Conservation (phyloP, 1,140 invertebrate species). For the Vanessa tameamea region DNA sequence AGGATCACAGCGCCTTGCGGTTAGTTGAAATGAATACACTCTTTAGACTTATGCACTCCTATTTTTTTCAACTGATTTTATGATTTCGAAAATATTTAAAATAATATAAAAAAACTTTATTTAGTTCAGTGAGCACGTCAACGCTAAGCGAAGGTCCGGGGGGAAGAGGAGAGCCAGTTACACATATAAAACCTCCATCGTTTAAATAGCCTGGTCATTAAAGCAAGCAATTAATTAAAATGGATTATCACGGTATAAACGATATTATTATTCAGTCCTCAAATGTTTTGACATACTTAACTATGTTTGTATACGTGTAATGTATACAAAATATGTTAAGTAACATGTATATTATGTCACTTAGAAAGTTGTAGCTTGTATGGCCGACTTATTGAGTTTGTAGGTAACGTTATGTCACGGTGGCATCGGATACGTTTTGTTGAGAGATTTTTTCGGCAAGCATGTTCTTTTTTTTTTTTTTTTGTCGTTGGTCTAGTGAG, state of each 20-base stretch:
- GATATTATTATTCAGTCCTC: conserved; percentile 3
- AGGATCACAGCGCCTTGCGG: conserved; percentile 1
- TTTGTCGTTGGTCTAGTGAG: neutral
- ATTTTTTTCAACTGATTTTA: conserved; percentile 2
- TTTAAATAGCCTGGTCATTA: too few species aligned
- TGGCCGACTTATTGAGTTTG: conserved; percentile 32
- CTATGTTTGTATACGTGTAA: conserved; percentile 40
- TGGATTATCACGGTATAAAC: neutral
- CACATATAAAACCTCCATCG: too few species aligned
- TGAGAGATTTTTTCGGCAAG: neutral
- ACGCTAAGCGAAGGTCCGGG: conserved; percentile 4
- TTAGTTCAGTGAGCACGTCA: neutral
- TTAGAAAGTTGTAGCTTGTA: conserved; percentile 39
- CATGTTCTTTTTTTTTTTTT: neutral
- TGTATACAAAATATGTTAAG: conserved; percentile 33
- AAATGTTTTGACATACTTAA: conserved; percentile 28
- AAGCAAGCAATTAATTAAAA: neutral
- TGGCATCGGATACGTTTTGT: neutral
- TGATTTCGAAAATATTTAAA: conserved; percentile 6
- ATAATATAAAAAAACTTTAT: neutral
- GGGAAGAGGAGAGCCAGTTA: neutral
- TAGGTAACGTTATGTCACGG: conserved; percentile 16
- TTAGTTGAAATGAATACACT: conserved; percentile 1
- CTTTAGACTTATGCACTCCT: conserved; percentile 3
- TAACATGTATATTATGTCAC: conserved; percentile 44